phyloP scores from a whole-genome alignment of 2,113 vertebrate genomes.

The Columba janthina region DNA sequence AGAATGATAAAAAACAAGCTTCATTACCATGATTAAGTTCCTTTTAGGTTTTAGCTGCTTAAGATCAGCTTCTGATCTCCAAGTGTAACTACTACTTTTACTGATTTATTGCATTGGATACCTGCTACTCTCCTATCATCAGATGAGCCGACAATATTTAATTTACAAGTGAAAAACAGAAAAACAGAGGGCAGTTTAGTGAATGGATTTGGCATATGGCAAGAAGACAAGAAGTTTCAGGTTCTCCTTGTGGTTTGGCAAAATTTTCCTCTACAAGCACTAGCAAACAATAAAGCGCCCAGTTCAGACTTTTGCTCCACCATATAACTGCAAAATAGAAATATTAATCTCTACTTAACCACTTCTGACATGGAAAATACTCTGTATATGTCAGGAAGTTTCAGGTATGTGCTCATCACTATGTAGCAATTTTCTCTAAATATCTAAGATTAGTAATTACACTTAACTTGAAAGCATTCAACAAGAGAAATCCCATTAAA shows the following conservation, averaged over 20 bases:
- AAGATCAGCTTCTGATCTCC: not conserved
- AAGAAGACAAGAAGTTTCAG: not conserved
- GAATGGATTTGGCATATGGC: not conserved
- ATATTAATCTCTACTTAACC: not conserved
- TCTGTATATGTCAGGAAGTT: not conserved
- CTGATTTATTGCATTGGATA: not conserved
- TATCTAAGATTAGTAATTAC: not conserved
- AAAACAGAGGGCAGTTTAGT: not conserved
- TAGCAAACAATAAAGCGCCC: not conserved
- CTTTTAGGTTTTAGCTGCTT: not conserved
- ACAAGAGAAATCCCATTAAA: not conserved
- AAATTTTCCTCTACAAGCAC: not conserved
- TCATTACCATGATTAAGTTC: not conserved
- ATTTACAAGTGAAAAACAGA: not conserved
- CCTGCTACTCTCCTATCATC: not conserved
- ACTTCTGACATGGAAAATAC: not conserved
- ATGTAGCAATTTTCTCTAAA: not conserved
- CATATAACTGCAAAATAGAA: not conserved
- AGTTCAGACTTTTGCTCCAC: not conserved
- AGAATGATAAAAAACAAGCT: not conserved
- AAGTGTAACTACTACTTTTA: not conserved
- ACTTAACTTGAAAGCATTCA: not conserved
- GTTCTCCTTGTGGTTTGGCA: not conserved
- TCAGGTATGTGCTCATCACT: not conserved
- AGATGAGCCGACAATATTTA: not conserved